phyloP scores from a whole-genome alignment of 2,113 vertebrate genomes.

The Oreochromis niloticus region DNA sequence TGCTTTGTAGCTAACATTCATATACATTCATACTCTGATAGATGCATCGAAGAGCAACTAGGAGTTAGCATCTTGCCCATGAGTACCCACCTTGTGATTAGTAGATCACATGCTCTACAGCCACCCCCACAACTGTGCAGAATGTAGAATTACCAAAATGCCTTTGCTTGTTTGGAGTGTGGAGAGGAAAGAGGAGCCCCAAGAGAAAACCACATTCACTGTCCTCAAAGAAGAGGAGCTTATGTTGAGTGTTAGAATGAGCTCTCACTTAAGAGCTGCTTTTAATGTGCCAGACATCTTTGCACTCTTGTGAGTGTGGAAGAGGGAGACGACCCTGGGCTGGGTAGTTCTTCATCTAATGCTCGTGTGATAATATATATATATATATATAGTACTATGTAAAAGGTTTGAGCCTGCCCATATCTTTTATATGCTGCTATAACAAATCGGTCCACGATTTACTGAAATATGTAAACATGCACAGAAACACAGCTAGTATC shows the following conservation, averaged over 20 bases:
- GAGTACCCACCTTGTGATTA: not conserved
- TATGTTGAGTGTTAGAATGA: not conserved
- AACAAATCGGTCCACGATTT: not conserved
- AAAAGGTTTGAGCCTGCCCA: not conserved
- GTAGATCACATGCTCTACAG: not conserved
- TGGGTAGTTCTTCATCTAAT: not conserved
- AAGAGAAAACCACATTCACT: not conserved
- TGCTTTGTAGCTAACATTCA: not conserved
- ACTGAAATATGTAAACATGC: not conserved
- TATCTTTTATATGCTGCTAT: not conserved
- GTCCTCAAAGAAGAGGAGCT: not conserved
- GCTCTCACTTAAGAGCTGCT: not conserved
- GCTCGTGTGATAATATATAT: not conserved
- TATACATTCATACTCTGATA: not conserved
- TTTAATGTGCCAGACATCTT: not conserved
- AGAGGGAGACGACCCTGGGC: not conserved
- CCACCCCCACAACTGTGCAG: not conserved
- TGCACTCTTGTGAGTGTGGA: not conserved
- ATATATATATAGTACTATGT: not conserved
- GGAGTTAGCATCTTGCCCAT: not conserved
- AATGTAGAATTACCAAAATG: not conserved
- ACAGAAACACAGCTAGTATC: not conserved
- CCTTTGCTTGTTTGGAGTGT: not conserved
- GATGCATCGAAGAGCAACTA: not conserved
- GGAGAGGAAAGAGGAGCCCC: not conserved